Conservation (phyloP, 2,888 invertebrate species). For the Luffia ferchaultella region DNA sequence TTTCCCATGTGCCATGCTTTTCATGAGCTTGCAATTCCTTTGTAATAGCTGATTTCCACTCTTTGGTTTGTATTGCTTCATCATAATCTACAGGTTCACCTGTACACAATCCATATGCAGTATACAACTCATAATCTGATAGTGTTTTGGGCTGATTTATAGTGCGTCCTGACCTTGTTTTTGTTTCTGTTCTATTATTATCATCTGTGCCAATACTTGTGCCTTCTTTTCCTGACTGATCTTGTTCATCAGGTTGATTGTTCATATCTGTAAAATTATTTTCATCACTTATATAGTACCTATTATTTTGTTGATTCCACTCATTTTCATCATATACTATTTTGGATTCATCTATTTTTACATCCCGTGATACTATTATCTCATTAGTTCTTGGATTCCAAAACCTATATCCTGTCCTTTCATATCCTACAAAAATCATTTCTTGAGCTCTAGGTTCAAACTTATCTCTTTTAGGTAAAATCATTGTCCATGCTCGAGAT, state of each 20-base stretch:
- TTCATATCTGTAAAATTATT: not conserved
- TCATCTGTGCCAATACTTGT: not conserved
- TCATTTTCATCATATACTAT: not conserved
- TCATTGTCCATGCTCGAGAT: constrained; percentile 2
- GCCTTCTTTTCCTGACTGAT: not conserved
- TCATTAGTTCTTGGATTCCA: constrained; percentile 7
- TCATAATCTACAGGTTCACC: too few relatives aligned
- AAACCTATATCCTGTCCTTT: constrained; percentile 6
- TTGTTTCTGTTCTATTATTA: not conserved
- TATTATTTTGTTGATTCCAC: constrained; percentile 2
- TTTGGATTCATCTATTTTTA: constrained; percentile 7
- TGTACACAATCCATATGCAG: too few relatives aligned
- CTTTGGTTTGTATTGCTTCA: too few relatives aligned
- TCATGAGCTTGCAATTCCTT: constrained; percentile 4
- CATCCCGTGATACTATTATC: constrained; percentile 9
- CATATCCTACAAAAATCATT: constrained; percentile 2
- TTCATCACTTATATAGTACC: constrained; percentile 1
- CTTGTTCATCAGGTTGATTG: not conserved
- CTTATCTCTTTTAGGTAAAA: constrained; percentile 5
- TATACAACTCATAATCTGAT: too few relatives aligned
- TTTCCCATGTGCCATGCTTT: too few relatives aligned
- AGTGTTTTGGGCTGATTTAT: too few relatives aligned
- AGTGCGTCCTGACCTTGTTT: not conserved
- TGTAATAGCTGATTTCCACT: constrained; percentile 7
- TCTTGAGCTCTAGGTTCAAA: constrained; percentile 5